Percentiles rank a stretch among this genome's conserved stretches.
phyloP scores from a whole-genome alignment of 2,113 vertebrate species.

The Etheostoma spectabile region DNA sequence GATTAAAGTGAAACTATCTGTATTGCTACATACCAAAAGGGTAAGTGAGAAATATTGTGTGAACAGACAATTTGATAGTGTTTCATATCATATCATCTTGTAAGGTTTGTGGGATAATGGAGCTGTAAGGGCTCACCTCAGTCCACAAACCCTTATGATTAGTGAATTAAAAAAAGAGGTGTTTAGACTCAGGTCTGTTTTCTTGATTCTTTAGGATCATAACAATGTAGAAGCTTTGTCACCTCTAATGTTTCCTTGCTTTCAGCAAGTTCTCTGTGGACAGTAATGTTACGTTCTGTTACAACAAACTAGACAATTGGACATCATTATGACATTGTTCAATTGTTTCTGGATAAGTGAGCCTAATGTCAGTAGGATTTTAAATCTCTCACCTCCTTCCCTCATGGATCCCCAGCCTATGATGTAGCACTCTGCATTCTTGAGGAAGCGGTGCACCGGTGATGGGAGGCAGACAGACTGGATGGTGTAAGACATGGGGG shows the following conservation, averaged over 20 bases:
- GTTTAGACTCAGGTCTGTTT: not conserved
- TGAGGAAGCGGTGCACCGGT: conserved; percentile 82
- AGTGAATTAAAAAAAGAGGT: not conserved
- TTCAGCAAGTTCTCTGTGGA: not conserved
- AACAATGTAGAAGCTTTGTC: not conserved
- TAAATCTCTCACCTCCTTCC: conserved; percentile 79
- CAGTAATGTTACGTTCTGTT: too few relatives aligned
- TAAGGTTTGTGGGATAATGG: not conserved
- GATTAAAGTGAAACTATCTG: not conserved
- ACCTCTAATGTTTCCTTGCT: not conserved
- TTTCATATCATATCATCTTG: not conserved
- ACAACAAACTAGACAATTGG: too few relatives aligned
- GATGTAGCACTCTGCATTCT: conserved; percentile 89
- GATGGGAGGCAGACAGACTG: conserved; percentile 91
- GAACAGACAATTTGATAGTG: not conserved
- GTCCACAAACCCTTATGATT: not conserved
- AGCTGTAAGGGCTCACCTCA: too few relatives aligned
- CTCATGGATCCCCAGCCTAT: conserved; percentile 92
- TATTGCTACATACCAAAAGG: not conserved
- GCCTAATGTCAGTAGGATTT: too few relatives aligned
- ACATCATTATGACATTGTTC: not conserved
- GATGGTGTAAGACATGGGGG: conserved; percentile 86
- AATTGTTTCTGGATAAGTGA: not conserved
- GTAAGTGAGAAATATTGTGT: not conserved
- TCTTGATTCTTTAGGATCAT: not conserved